These are phyloP conservation scores for Zaprionus obscuricornis DNA, from an alignment of 2,888 invertebrate species.

Conservation along the genomic window DNA sequence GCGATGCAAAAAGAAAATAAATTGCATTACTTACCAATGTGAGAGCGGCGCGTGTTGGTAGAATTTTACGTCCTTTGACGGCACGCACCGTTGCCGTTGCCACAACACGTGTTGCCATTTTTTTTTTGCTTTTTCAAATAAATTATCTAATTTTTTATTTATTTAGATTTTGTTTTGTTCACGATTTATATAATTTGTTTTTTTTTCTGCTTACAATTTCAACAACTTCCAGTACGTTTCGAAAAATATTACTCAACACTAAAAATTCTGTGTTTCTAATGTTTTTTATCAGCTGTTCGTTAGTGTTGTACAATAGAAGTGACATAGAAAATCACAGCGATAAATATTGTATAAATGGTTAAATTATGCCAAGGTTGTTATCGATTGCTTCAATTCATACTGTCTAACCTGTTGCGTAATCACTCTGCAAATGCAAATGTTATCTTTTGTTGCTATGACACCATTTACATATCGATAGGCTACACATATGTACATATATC, in stretches of 20 bases:
- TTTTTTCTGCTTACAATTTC: conserved; percentile 49
- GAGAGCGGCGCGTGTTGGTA: conserved; percentile 93
- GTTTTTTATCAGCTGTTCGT: background rate
- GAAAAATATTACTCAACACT: conserved; percentile 50
- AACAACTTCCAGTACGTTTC: conserved; percentile 45
- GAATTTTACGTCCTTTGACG: conserved; percentile 89
- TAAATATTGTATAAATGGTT: too few species aligned
- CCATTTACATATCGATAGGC: too few species aligned
- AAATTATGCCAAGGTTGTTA: too few species aligned
- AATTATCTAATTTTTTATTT: too few species aligned
- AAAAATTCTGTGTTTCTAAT: conserved; percentile 2
- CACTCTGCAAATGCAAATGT: too few species aligned
- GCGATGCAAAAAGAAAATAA: too few species aligned
- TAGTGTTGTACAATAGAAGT: conserved; percentile 25
- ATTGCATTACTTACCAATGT: conserved; percentile 85
- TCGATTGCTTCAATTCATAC: too few species aligned
- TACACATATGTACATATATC: too few species aligned
- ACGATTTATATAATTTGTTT: conserved; percentile 67
- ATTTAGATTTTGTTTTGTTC: conserved; percentile 9
- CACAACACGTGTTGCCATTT: conserved; percentile 90
- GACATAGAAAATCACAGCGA: background rate
- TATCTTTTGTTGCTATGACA: too few species aligned
- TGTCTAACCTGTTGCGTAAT: too few species aligned
- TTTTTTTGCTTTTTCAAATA: too few species aligned
- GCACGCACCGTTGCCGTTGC: conserved; percentile 95